phyloP scores from a whole-genome alignment of 2,113 vertebrate genomes.

The Casuarius casuarius region DNA sequence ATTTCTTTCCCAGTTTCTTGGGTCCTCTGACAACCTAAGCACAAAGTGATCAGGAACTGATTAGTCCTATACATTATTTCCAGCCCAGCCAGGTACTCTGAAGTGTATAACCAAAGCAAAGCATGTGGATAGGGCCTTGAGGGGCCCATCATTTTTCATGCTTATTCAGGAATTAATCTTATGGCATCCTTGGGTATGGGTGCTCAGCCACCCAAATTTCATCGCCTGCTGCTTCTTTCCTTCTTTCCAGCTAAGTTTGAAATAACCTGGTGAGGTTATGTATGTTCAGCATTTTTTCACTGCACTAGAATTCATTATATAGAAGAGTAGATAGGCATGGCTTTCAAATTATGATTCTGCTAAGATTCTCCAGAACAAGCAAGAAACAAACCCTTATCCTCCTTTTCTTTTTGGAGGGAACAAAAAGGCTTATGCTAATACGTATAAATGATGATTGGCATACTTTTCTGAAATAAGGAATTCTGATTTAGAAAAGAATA shows the following conservation, averaged over 20 bases:
- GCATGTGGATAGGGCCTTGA: background rate
- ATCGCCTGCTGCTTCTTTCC: background rate
- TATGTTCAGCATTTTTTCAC: background rate
- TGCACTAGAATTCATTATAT: background rate
- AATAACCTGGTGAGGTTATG: background rate
- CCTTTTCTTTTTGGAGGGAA: background rate
- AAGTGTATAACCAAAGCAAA: background rate
- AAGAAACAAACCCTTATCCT: background rate
- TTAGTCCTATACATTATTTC: background rate
- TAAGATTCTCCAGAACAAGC: background rate
- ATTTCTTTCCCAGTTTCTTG: background rate
- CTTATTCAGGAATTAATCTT: background rate
- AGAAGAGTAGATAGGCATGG: background rate
- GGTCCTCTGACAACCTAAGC: background rate
- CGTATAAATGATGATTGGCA: background rate
- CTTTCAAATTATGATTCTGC: background rate
- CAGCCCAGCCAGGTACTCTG: background rate
- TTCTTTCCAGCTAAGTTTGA: background rate
- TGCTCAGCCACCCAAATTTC: background rate
- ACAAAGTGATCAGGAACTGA: background rate
- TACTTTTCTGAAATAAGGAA: constrained; percentile 13
- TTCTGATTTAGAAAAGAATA: constrained; percentile 43
- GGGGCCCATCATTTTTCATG: background rate
- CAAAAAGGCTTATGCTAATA: background rate
- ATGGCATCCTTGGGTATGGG: background rate